Evolutionary conservation across 2,797 vertebrate genomes (phyloP).

Genomic region (Amblyraja radiata): DNA sequence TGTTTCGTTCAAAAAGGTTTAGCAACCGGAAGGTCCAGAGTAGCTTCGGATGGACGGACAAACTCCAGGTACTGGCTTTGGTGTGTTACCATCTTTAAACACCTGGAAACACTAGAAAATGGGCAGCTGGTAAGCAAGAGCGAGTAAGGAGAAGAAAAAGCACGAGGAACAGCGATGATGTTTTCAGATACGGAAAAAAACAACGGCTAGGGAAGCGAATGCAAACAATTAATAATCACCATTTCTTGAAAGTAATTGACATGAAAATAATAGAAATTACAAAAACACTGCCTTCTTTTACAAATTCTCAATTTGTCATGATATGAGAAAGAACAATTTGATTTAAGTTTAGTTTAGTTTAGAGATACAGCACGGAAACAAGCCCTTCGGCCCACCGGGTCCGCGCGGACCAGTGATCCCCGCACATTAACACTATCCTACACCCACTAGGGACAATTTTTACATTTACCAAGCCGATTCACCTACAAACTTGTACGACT

Average conservation of each 20-base stretch:
- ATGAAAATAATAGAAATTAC: not conserved
- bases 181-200: not conserved
- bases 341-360: not conserved
- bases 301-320: not conserved
- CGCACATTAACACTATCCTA: too few relatives aligned
- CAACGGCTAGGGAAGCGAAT: not conserved
- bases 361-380: too few relatives aligned
- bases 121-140: not conserved
- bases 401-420: too few relatives aligned
- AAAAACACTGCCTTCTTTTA: too few relatives aligned
- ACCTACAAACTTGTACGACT: too few relatives aligned
- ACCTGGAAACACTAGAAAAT: not conserved
- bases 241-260: not conserved
- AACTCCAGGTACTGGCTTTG: not conserved
- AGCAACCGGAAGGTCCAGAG: not conserved
- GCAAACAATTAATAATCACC: not conserved
- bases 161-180: not conserved
- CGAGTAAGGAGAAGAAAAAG: not conserved
- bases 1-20: not conserved
- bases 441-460: too few relatives aligned
- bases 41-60: not conserved
- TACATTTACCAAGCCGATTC: too few relatives aligned
- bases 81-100: not conserved
- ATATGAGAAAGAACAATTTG: not conserved
- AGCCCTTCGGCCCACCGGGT: too few relatives aligned